These are phyloP conservation scores for Agapostemon virescens DNA, from an alignment of 2,888 invertebrate genomes.

Conservation along the genomic window DNA sequence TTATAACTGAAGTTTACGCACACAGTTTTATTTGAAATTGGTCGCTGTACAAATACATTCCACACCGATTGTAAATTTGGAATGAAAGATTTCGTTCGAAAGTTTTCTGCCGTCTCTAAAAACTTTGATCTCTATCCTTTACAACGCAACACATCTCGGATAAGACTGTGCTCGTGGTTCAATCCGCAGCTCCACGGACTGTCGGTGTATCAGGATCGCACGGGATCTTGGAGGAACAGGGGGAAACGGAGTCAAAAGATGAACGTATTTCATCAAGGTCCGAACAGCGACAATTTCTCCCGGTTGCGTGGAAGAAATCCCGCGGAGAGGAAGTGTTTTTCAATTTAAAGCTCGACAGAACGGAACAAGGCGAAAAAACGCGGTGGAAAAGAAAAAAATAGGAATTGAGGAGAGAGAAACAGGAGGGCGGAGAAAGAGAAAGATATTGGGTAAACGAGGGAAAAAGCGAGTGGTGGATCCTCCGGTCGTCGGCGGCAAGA, in stretches of 20 bases:
- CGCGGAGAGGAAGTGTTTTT: slow-evolving; percentile 61
- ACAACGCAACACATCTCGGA: neutral
- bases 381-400: slow-evolving; percentile 2
- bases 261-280: slow-evolving; percentile 7
- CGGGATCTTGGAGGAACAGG: neutral
- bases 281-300: slow-evolving; percentile 47
- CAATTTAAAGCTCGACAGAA: slow-evolving; percentile 63
- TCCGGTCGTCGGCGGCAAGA: slow-evolving; percentile 66
- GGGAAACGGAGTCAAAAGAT: neutral
- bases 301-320: slow-evolving; percentile 22
- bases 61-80: neutral
- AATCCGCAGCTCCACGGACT: neutral
- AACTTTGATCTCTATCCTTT: neutral
- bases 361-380: slow-evolving; percentile 26
- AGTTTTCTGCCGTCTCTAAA: neutral
- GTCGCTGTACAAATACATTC: too few relatives aligned
- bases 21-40: too few relatives aligned
- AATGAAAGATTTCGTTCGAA: neutral
- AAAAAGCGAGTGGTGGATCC: slow-evolving; percentile 61
- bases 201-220: neutral
- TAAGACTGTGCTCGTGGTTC: neutral
- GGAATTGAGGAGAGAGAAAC: slow-evolving; percentile 3
- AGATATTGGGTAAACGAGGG: slow-evolving; percentile 44
- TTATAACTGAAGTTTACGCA: too few relatives aligned
- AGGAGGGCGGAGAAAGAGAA: slow-evolving; percentile 17